These are phyloP conservation scores for Bhutanitis thaidina DNA, from an alignment of 2,888 invertebrate genomes.

Conservation along the genomic window DNA sequence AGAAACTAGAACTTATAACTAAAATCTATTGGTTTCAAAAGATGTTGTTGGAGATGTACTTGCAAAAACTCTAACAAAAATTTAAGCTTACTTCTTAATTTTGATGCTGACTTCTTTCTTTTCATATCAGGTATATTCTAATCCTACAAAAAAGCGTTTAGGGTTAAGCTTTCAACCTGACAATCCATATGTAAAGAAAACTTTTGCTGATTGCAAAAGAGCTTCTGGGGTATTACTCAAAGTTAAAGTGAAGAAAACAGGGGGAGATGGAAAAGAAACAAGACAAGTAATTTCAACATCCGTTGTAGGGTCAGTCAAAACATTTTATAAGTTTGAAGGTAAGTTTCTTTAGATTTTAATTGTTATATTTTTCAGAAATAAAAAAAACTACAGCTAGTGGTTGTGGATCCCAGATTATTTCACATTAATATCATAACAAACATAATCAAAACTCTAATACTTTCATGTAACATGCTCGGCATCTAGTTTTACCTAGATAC, in stretches of 20 bases:
- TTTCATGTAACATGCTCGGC: no score
- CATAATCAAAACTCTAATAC: neutral
- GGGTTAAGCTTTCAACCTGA: constrained; percentile 89
- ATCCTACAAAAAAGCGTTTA: constrained; percentile 79
- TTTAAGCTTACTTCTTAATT: no score
- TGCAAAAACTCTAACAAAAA: no score
- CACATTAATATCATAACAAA: neutral
- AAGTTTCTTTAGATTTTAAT: constrained; percentile 37
- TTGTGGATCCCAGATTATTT: no score
- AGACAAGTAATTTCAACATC: constrained; percentile 65
- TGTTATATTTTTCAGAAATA: neutral
- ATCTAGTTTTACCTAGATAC: no score
- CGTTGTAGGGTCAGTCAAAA: constrained; percentile 81
- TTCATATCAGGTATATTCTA: constrained; percentile 43
- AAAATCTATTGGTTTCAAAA: no score
- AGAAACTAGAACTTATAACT: no score
- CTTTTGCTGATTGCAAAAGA: constrained; percentile 83
- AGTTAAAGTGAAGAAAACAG: constrained; percentile 81
- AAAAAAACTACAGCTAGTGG: no score
- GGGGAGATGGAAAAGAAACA: constrained; percentile 50
- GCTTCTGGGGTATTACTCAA: constrained; percentile 87
- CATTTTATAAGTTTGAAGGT: constrained; percentile 84
- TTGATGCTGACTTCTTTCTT: no score
- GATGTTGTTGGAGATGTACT: no score
- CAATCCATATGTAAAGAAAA: constrained; percentile 89